Base-by-base conservation (phyloP, 2,888 invertebrate genomes). In the Crematogaster levior region DNA sequence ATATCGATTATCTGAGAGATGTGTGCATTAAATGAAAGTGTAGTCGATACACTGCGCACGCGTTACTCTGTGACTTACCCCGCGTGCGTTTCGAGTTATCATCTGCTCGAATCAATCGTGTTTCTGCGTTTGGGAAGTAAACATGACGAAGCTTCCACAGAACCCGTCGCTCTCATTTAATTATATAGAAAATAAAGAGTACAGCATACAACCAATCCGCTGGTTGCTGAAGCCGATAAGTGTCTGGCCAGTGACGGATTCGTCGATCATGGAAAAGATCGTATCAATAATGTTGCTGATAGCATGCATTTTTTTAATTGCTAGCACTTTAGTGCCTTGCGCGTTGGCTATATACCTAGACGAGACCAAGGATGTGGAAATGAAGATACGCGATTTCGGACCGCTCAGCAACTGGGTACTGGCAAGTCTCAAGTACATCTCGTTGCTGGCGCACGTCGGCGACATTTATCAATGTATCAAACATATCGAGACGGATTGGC, bases 171-270 rank as follows among this genome's bases (percentile, higher is more conserved):
- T 86, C 24, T 80, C 83, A n/a, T 15, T 66, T 0, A 89, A 91
- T 9, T 92, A 80, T 1, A n/a, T 51, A 48, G 18, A 80, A 4
- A 48, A 90, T 24, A 83, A 43, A 1, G 74, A 84, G 1, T 84
- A 91, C 73, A 91, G 91, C 27, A 85, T 90, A 7, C 83, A 88
- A 51, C 82, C 90, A 80, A 90, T 89, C 43, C 91, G 91, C 10
- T 91, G 90, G 84, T 84, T 91, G 18, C 73, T 92, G 0, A 87
- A 84, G 37, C 86, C 89, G 3, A 82, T 92, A 34, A 92, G 92
- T 9, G 86, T 85, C 48, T 92, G 92, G 92, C 91, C 91, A 9
- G 63, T 56, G 1, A 21, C 43, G 7, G n/a, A 51, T 1, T 89
- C 85, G 1, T 73, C 83, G 24, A 46, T 51, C 7, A 24, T 34